A percentile compares a stretch with the other conserved stretches of the same genome.
phyloP scores from a whole-genome alignment of 2,888 invertebrate genomes.

The Phalangium opilio region DNA sequence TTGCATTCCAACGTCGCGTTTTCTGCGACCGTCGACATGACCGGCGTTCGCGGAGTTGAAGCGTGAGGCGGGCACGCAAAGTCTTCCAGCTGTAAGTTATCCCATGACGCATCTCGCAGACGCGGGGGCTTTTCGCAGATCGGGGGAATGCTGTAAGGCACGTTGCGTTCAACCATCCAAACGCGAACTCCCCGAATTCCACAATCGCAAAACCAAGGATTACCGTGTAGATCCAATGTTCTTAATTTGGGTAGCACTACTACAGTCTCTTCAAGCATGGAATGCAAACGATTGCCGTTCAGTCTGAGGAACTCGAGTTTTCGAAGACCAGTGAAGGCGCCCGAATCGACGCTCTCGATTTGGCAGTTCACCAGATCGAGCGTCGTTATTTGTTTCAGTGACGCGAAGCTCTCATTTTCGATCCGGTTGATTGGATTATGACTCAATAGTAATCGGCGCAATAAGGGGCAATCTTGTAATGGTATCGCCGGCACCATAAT shows the following conservation, averaged over 20 bases:
- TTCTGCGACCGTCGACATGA: constrained; percentile 11
- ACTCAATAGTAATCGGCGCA: constrained; percentile 19
- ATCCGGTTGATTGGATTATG: constrained; percentile 18
- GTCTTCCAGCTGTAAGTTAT: constrained; percentile 18
- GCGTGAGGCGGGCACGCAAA: constrained; percentile 16
- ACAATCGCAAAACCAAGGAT: constrained; percentile 57
- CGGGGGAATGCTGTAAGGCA: constrained; percentile 60
- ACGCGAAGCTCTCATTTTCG: constrained; percentile 17
- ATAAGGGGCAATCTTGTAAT: constrained; percentile 13
- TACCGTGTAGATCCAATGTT: constrained; percentile 13
- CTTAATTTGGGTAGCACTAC: constrained; percentile 12
- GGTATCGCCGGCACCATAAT: constrained; percentile 18
- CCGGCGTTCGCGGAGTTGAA: no score
- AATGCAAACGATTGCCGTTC: constrained; percentile 19
- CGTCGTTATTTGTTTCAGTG: constrained; percentile 15
- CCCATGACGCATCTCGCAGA: constrained; percentile 14
- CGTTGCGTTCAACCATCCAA: constrained; percentile 62
- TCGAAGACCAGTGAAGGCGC: constrained; percentile 19
- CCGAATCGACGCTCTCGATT: constrained; percentile 17
- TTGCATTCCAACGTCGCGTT: constrained; percentile 20
- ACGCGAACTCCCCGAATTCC: constrained; percentile 60
- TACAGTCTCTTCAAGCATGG: constrained; percentile 13
- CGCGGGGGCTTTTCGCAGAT: constrained; percentile 48
- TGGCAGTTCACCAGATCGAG: constrained; percentile 18
- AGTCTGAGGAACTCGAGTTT: constrained; percentile 19